Base-by-base conservation (phyloP, 1,140 invertebrate genomes). In the Camponotus floridanus region DNA sequence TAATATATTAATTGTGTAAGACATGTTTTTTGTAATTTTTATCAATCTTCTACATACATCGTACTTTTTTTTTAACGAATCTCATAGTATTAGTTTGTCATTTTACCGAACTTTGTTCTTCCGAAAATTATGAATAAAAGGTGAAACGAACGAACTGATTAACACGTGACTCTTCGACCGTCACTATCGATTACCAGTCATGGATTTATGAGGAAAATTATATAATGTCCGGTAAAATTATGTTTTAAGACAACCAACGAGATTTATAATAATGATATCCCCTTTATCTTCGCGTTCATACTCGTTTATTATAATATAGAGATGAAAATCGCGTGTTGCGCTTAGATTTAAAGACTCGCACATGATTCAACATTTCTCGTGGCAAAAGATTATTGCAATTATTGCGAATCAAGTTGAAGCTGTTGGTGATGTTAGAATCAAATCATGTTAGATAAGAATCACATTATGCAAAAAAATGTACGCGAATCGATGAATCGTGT, bases 221-320 rank as follows among this genome's bases (percentile, higher is more conserved):
- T 62, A 62, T 71, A 76, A 13, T 36, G 42, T 89, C 86, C 48
- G 21, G 55, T 76, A 87, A 70, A 51, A 39, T 76, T 83, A 55
- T 61, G 42, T 79, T 79, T 85, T 61, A 85, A 65, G 55, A 78
- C 45, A 26, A 61, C 33, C 71, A 80, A 87, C 64, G 76, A 65
- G 64, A 31, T 80, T 87, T 85, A 71, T 51, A 55, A 80, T 85
- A 64, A 36, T 68, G 33, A 51, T 59, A 71, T 76, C 39, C 33
- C 26, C 76, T 67, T 91, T 68, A 31, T 57, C 62, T 45, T 59
- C 55, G 59, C 80, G 74, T 51, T 76, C 85, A 74, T 26, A 70
- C 88, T 86, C 76, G 64, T 87, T 87, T 86, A 91, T 91, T 87
- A 86, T 87, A 84, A 71, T 65, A 86, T 73, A 84, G 65, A 87